Evolutionary conservation across 2,797 vertebrate species (phyloP).

Genomic region (Allobates femoralis): DNA sequence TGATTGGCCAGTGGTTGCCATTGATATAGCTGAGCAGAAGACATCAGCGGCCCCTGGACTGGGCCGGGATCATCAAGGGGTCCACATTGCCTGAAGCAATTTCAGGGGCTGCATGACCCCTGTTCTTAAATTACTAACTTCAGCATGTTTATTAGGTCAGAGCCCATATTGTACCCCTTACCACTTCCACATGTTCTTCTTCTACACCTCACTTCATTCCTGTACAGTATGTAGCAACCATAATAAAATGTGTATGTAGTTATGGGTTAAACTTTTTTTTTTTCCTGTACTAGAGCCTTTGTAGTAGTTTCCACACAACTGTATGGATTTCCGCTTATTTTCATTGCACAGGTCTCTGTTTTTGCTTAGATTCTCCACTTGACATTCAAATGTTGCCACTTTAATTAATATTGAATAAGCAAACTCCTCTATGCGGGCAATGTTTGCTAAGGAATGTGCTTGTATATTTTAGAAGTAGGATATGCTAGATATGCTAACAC

Average conservation of each 20-base stretch:
- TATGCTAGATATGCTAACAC: background rate
- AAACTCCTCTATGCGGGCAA: background rate
- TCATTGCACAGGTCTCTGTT: slow-evolving; percentile 11
- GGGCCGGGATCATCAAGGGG: no score
- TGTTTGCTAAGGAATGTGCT: slow-evolving; percentile 31
- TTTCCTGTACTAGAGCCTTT: background rate
- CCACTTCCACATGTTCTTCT: background rate
- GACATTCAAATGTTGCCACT: slow-evolving; percentile 35
- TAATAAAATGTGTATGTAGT: background rate
- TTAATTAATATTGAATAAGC: slow-evolving; percentile 48
- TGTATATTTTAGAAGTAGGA: background rate
- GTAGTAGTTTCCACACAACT: background rate
- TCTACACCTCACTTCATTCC: background rate
- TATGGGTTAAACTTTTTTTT: background rate
- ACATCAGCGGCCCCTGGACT: no score
- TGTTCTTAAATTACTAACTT: background rate
- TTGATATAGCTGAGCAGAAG: no score
- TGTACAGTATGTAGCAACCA: background rate
- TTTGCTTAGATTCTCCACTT: slow-evolving; percentile 22
- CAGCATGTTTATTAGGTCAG: background rate
- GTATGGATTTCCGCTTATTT: background rate
- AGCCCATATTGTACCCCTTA: background rate
- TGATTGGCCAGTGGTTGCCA: no score
- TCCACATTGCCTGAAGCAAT: no score
- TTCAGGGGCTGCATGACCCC: no score